Evolutionary conservation across 1,140 invertebrate genomes (phyloP), one percentile per base, ranked within the genome.

Genomic region (Drosophila truncata): DNA sequence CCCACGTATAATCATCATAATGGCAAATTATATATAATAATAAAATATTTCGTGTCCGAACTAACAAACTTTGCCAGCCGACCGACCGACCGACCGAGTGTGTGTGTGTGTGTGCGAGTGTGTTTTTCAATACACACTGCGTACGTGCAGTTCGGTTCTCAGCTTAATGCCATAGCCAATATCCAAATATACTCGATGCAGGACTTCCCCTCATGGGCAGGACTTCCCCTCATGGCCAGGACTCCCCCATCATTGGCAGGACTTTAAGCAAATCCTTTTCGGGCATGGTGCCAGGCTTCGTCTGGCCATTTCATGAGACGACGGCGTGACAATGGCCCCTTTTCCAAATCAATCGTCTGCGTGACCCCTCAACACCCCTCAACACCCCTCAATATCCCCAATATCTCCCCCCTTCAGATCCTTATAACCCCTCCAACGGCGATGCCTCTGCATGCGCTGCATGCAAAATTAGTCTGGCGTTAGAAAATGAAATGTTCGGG

Each of bases 11-110:
- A 90, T 88, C 84, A 88, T 88, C 84, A 90, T 88, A 88, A 88
- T 88, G 78, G 84, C 84, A 85, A 90, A 88, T 88, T 88, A 90
- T 88, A 90, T 87, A 88, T 90, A 90, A 88, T 88, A 88, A 88
- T 88, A 88, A 88, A 88, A 88, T 88, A 88, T 88, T 88, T 88
- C 84, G 84, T 88, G 84, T 88, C 80, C 81, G 49, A 88, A 88
- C 84, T 88, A 90, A 76, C 82, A 88, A 88, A 80, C 83, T 76
- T 78, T 71, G 55, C 31, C 23, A 41, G 50, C 25, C 35, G 39
- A 47, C n/a, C n/a, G n/a, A n/a, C n/a, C n/a, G n/a, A n/a, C n/a
- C n/a, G n/a, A n/a, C n/a, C n/a, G n/a, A n/a, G n/a, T n/a, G 35
- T 67, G 74, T 44, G n/a, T 31, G 20, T 23, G 20, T 33, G 60